These are phyloP conservation scores for Agrotis exclamationis DNA, from an alignment of 2,888 invertebrate genomes.

Conservation along the genomic window DNA sequence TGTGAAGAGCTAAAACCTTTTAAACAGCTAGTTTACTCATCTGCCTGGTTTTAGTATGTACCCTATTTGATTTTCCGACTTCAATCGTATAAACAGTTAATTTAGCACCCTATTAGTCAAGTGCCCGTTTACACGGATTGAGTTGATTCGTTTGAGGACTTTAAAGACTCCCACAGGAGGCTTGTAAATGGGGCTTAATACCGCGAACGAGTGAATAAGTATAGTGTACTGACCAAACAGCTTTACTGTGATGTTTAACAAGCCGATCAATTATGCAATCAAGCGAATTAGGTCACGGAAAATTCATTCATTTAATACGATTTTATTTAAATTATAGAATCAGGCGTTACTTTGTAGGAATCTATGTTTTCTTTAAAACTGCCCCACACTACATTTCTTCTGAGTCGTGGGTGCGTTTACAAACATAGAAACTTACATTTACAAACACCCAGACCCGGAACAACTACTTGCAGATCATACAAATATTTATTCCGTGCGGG, in stretches of 20 bases:
- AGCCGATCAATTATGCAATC: neutral
- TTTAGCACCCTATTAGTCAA: conserved; percentile 2
- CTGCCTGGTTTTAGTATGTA: neutral
- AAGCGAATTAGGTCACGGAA: conserved; percentile 1
- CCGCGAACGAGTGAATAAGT: conserved; percentile 1
- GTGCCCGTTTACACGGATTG: conserved; percentile 22
- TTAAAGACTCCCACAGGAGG: conserved; percentile 30
- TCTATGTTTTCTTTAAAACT: no score
- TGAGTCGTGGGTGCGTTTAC: no score
- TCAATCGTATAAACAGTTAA: conserved; percentile 13
- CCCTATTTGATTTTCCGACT: neutral
- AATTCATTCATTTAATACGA: neutral
- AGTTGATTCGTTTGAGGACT: conserved; percentile 8
- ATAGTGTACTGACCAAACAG: neutral
- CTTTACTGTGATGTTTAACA: neutral
- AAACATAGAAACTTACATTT: no score
- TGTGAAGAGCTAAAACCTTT: neutral
- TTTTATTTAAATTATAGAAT: neutral
- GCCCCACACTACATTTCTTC: no score
- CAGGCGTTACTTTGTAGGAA: no score
- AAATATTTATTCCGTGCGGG: no score
- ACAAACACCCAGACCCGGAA: no score
- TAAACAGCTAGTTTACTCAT: neutral
- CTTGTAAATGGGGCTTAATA: neutral
- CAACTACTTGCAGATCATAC: no score